phyloP scores from a whole-genome alignment of 2,113 vertebrate genomes.

The Origma solitaria region DNA sequence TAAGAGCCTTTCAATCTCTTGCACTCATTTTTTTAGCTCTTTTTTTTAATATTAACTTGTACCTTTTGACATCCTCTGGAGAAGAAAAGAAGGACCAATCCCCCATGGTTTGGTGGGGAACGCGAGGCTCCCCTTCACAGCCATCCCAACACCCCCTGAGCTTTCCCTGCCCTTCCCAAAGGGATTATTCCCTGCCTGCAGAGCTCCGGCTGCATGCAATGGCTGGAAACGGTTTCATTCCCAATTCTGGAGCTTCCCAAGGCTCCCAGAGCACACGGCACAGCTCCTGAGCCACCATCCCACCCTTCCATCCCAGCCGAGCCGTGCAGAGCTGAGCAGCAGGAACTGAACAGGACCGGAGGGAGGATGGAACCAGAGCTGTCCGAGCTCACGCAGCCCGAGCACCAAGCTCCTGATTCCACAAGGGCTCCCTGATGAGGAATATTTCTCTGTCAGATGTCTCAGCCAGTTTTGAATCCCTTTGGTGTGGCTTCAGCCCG shows the following conservation, averaged over 20 bases:
- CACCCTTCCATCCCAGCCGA: not conserved
- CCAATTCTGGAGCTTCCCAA: not conserved
- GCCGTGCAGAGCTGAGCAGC: not conserved
- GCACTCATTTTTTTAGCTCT: not conserved
- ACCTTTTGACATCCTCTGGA: not conserved
- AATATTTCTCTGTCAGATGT: not conserved
- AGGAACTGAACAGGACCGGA: not conserved
- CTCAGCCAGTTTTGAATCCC: not conserved
- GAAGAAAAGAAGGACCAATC: not conserved
- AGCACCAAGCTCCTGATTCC: not conserved
- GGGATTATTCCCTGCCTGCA: not conserved
- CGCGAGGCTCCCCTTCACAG: not conserved
- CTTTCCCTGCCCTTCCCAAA: not conserved
- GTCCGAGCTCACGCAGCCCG: not conserved
- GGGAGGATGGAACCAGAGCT: not conserved
- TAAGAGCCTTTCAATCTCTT: not conserved
- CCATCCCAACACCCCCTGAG: not conserved
- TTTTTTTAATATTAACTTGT: not conserved
- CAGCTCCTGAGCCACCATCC: not conserved
- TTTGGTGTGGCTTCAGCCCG: not conserved
- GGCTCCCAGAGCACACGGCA: not conserved
- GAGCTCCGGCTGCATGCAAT: not conserved
- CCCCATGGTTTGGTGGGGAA: accelerated
- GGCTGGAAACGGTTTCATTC: not conserved
- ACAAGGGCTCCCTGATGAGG: not conserved